Evolutionary conservation across 2,888 invertebrate species (phyloP), one percentile per base, ranked within the genome.

Genomic region (Dynastes grantii): DNA sequence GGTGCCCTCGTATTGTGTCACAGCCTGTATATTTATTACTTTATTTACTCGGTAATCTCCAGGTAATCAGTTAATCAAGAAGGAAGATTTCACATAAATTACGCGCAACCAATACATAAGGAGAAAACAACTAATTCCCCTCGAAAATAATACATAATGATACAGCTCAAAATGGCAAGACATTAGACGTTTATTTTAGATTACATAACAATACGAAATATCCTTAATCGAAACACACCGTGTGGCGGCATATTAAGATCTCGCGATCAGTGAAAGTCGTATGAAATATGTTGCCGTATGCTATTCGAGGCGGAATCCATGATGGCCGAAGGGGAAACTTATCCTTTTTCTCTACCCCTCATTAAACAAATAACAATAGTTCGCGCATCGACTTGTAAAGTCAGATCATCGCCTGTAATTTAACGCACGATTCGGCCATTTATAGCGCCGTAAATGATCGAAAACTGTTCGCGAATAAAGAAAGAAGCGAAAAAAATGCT

Each of bases 341-440:
- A 53, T 37, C 58, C 61, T 58, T 40, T 16, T 71, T 55, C 40
- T 70, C 53, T 64, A 51, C 22, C 55, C 55, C 37, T 73, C 32
- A 55, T 58, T 40, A 58, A 73, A 73, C 40, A 58, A 73, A 73
- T 58, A 73, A 73, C 73, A 73, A 73, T 73, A 61, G 61, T 51
- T 58, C 6, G 16, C 55, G 32, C 32, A 32, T 63, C 29, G 32
- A 27, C 29, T 61, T 37, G 45, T 8, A 45, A 8, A 2, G 55
- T 8, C 22, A 22, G 8, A 37, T 64, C 40, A 37, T 64, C 37
- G 64, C 37, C 40, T 6, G 16, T 64, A 64, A 64, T 64, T 64
- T 64, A 32, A 64, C 16, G 64, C 64, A 64, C 64, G 64, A 32
- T 64, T 13, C 64, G 64, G 16, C 37, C 40, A 40, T 64, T 64